Conservation (phyloP, 2,888 invertebrate genomes). For the Brachyopa scutellaris region DNA sequence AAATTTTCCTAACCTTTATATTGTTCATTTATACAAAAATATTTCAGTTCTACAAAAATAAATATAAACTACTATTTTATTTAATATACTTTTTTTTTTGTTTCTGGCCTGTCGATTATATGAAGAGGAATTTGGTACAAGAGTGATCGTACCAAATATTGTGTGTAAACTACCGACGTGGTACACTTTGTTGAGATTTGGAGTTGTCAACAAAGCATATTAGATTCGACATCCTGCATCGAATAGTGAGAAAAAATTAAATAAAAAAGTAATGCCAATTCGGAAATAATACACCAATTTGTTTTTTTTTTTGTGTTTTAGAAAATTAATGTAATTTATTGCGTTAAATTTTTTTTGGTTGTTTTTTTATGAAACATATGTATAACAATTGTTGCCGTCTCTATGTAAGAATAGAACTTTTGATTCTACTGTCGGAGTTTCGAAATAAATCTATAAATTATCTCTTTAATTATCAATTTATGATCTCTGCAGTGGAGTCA, state of each 20-base stretch:
- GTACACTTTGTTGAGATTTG: background rate
- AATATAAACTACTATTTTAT: conserved; percentile 16
- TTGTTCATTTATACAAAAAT: conserved; percentile 49
- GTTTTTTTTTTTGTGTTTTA: conserved; percentile 54
- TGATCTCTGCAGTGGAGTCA: conserved; percentile 55
- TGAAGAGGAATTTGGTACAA: background rate
- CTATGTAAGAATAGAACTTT: conserved; percentile 36
- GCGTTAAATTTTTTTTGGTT: conserved; percentile 30
- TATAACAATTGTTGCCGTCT: conserved; percentile 60
- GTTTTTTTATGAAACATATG: conserved; percentile 52
- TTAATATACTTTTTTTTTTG: conserved; percentile 3
- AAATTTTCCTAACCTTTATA: too few relatives aligned
- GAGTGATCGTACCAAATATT: too few relatives aligned
- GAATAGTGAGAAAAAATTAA: conserved; percentile 16
- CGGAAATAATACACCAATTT: conserved; percentile 62
- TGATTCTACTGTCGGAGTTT: conserved; percentile 42
- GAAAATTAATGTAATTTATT: conserved; percentile 66
- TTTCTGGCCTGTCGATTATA: background rate
- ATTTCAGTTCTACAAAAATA: conserved; percentile 46
- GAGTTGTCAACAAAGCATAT: conserved; percentile 11
- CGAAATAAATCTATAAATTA: conserved; percentile 41
- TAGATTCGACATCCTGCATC: conserved; percentile 55
- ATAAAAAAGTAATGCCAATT: conserved; percentile 41
- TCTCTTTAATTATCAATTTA: conserved; percentile 33
- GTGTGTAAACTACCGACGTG: conserved; percentile 8